Conservation (phyloP, 2,797 vertebrate species). For the Mus caroli region DNA sequence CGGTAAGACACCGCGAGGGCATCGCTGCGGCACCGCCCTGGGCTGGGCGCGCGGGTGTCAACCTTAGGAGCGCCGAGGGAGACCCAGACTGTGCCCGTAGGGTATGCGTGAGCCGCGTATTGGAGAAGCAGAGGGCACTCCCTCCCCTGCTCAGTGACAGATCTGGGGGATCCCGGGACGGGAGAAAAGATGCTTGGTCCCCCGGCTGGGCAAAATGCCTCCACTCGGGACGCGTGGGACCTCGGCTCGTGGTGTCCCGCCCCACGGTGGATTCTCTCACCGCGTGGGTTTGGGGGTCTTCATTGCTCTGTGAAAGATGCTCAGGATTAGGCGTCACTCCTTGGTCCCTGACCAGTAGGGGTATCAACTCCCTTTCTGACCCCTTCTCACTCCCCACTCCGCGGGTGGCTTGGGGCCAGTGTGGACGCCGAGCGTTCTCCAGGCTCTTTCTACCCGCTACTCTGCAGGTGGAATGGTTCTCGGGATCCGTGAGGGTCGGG, state of each 20-base stretch:
- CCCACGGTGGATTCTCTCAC: background rate
- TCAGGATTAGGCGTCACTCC: background rate
- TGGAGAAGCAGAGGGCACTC: background rate
- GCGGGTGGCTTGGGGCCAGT: background rate
- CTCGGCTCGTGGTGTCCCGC: background rate
- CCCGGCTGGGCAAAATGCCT: background rate
- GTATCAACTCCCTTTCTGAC: background rate
- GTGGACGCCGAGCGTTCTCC: background rate
- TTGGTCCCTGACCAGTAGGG: background rate
- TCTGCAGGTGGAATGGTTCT: background rate
- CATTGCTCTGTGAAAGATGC: background rate
- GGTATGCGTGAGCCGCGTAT: background rate
- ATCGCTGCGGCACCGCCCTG: background rate
- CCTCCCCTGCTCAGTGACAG: background rate
- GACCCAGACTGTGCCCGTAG: background rate
- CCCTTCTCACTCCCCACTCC: background rate
- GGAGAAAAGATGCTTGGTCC: slow-evolving; percentile 67
- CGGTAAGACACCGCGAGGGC: slow-evolving; percentile 62
- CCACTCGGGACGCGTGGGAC: background rate
- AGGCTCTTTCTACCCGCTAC: background rate
- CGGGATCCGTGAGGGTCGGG: background rate
- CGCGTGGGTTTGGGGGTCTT: background rate
- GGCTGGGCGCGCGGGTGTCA: background rate
- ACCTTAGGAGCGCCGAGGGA: background rate
- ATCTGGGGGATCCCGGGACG: background rate